These are phyloP conservation scores for Aptenodytes forsteri DNA, from an alignment of 2,113 vertebrate genomes.

Conservation along the genomic window DNA sequence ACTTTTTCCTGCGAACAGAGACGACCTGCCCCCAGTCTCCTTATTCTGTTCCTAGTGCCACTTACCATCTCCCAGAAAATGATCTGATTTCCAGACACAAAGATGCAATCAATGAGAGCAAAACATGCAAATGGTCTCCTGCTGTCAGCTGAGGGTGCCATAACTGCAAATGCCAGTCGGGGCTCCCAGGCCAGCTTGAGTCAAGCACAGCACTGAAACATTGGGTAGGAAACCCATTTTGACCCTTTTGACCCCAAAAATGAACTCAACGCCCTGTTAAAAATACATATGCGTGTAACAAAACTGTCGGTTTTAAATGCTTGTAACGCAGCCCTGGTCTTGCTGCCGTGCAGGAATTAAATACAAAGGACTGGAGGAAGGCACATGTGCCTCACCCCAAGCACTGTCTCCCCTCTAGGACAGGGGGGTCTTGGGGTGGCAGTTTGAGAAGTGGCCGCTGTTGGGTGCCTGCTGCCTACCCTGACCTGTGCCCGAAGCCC, in stretches of 20 bases:
- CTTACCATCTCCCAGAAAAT: neutral
- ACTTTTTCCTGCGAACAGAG: neutral
- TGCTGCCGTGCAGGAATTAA: neutral
- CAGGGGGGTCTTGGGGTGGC: accelerated
- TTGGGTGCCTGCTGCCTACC: too few species aligned
- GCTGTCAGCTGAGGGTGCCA: neutral
- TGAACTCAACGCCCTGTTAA: neutral
- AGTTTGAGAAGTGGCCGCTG: neutral
- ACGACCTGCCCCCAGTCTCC: neutral
- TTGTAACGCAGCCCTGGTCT: neutral
- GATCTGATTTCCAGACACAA: neutral
- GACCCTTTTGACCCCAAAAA: neutral
- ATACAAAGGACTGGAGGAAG: neutral
- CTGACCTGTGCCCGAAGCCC: neutral
- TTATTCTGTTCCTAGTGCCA: neutral
- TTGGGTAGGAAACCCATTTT: neutral
- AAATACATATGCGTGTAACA: accelerated
- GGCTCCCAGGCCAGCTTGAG: neutral
- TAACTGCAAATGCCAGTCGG: accelerated
- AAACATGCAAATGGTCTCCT: neutral
- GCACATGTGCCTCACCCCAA: neutral
- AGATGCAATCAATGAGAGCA: neutral
- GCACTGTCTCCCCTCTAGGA: neutral
- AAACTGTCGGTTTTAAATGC: neutral
- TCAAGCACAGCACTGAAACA: neutral